Base-by-base conservation (phyloP, 2,888 invertebrate species). In the Gnatocerus cornutus region DNA sequence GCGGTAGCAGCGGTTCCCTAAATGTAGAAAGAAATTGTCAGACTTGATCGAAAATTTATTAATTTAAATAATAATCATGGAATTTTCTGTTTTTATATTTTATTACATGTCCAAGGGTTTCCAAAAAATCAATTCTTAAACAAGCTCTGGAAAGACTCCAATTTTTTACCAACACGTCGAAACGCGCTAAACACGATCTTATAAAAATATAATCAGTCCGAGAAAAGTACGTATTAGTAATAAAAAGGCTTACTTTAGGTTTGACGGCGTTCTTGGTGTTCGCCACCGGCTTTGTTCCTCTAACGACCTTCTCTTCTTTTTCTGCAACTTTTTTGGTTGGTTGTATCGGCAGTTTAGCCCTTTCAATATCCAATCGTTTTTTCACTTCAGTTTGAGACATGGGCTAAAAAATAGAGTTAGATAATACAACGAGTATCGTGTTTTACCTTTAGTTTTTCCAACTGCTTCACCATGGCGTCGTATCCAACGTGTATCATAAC, bases 401-500 rank as follows among this genome's bases (percentile, higher is more conserved):
- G 2, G 93, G 93, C 87, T 92, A 74, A 45, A 74, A 69, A 70
- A 65, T 4, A 43, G 7, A 21, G 7, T 46, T 43, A 30, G 68
- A 55, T 39, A 30, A 65, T 5, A 21, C 4, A 21, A 21, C 21
- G 4, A 21, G 4, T 3, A 21, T 21, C 21, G 50, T 52, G 45
- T 12, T 71, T 63, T 80, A 93, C 93, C 89, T 95, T 95, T 3
- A 95, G 83, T 82, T 94, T 95, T 71, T 92, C 92, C 0, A 92
- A 88, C 70, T 91, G 92, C 74, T 92, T 91, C 64, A 88, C 86
- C 92, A 96, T 93, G 7, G 87, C 78, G 56, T 94, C 94, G 79
- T 92, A 97, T 0, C 97, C 95, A 5, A 96, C 87, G 82, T 97
- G 97, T 73, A 97, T 90, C 97, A 98, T 98, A 77, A 96, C 90